A percentile compares a stretch with the other conserved stretches of the same genome.
Conservation (phyloP, 2,797 vertebrate species). For the Schizopygopsis pylzovi region DNA sequence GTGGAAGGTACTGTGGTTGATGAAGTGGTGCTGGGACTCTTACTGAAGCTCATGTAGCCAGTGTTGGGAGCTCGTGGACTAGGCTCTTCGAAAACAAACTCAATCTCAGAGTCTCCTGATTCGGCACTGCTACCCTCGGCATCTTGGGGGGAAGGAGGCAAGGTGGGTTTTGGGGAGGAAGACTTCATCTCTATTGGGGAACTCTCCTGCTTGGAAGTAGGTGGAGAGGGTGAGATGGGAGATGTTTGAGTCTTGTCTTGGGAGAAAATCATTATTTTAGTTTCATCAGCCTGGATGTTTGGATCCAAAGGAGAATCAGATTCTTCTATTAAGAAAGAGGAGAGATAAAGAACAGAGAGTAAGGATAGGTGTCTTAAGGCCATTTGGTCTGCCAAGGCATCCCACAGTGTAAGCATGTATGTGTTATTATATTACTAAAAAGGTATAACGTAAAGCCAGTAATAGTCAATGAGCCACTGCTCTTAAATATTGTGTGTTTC, state of each 20-base stretch:
- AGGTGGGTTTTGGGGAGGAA: slow-evolving; percentile 4
- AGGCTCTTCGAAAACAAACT: slow-evolving; percentile 93
- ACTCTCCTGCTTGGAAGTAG: slow-evolving; percentile 47
- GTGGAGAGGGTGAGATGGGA: slow-evolving; percentile 25
- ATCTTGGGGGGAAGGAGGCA: slow-evolving; percentile 47
- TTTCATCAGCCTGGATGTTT: slow-evolving; percentile 81
- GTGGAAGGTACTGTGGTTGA: slow-evolving; percentile 58
- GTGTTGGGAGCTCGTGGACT: slow-evolving; percentile 47
- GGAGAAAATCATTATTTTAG: slow-evolving; percentile 76
- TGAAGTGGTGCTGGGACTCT: slow-evolving; percentile 66
- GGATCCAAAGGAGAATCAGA: slow-evolving; percentile 83
- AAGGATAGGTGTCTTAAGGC: slow-evolving; percentile 41
- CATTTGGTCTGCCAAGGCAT: slow-evolving; percentile 52
- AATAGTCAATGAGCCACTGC: neutral
- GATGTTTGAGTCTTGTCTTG: slow-evolving; percentile 54
- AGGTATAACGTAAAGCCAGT: neutral
- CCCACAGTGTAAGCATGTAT: slow-evolving; percentile 45
- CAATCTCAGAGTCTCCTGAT: slow-evolving; percentile 96
- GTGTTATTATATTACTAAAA: neutral
- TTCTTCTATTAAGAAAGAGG: slow-evolving; percentile 78
- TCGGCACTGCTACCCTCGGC: slow-evolving; percentile 86
- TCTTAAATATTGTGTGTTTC: neutral
- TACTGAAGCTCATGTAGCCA: slow-evolving; percentile 66
- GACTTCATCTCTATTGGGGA: slow-evolving; percentile 75
- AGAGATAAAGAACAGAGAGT: slow-evolving; percentile 23